phyloP scores from a whole-genome alignment of 2,797 vertebrate species.

The Sorex maritimensis region DNA sequence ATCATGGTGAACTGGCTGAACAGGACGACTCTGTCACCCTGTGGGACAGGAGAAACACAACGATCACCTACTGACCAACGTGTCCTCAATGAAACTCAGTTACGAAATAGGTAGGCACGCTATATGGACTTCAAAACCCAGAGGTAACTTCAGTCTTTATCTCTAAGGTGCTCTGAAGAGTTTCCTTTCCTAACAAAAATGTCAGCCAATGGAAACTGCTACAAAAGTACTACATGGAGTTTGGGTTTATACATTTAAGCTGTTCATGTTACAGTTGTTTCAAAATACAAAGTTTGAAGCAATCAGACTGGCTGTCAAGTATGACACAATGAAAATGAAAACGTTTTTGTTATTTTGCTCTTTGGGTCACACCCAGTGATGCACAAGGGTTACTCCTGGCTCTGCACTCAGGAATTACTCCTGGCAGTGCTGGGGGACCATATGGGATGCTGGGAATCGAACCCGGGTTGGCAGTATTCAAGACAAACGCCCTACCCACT shows the following conservation, averaged over 20 bases:
- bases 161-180: not conserved
- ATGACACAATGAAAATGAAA: conserved; percentile 29
- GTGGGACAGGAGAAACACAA: conserved; percentile 58
- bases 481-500: too few species aligned
- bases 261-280: not conserved
- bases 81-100: too few species aligned
- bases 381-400: too few species aligned
- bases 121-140: conserved; percentile 16
- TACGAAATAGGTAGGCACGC: too few species aligned
- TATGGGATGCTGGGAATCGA: too few species aligned
- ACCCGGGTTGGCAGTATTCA: too few species aligned
- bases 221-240: not conserved
- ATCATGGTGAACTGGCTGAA: conserved; percentile 99
- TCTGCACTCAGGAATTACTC: too few species aligned
- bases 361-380: too few species aligned
- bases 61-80: too few species aligned
- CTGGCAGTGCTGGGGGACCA: too few species aligned
- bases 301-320: not conserved
- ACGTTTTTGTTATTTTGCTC: too few species aligned
- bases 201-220: not conserved
- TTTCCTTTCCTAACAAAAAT: not conserved
- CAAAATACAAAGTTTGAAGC: conserved; percentile 38
- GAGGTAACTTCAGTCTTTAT: not conserved
- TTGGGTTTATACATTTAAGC: not conserved
- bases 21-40: conserved; percentile 97